phyloP scores from a whole-genome alignment of 2,113 vertebrate genomes.

The Rattus rattus region DNA sequence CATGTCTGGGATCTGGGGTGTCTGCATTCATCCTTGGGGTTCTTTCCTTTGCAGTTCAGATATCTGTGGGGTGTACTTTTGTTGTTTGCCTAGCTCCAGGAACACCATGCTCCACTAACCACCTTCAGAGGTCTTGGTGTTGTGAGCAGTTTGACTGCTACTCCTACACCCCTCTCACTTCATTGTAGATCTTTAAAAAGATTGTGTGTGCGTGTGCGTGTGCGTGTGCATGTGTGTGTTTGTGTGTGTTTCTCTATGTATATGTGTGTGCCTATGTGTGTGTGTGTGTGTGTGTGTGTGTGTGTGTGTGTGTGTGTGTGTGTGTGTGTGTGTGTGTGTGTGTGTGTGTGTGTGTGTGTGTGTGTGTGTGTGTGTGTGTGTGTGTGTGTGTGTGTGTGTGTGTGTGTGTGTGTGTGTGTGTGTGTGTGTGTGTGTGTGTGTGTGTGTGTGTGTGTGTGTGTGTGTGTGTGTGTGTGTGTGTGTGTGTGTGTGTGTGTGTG shows the following conservation, averaged over 20 bases:
- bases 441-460: background rate
- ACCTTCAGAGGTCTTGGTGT: background rate
- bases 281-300: background rate
- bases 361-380: background rate
- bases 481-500: background rate
- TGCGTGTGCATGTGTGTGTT: background rate
- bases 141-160: background rate
- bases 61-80: too few relatives aligned
- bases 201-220: background rate
- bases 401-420: background rate
- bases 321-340: background rate
- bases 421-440: too few relatives aligned
- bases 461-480: background rate
- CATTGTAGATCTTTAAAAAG: background rate
- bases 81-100: background rate
- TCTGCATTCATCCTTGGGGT: background rate
- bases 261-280: background rate
- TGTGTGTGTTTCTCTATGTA: background rate
- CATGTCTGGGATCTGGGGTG: background rate
- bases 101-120: background rate
- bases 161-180: background rate
- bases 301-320: background rate
- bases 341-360: background rate
- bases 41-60: background rate
- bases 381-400: background rate